Percentiles rank a stretch among this genome's conserved stretches.
Conservation (phyloP, 2,113 vertebrate species). For the Regulus satrapa region DNA sequence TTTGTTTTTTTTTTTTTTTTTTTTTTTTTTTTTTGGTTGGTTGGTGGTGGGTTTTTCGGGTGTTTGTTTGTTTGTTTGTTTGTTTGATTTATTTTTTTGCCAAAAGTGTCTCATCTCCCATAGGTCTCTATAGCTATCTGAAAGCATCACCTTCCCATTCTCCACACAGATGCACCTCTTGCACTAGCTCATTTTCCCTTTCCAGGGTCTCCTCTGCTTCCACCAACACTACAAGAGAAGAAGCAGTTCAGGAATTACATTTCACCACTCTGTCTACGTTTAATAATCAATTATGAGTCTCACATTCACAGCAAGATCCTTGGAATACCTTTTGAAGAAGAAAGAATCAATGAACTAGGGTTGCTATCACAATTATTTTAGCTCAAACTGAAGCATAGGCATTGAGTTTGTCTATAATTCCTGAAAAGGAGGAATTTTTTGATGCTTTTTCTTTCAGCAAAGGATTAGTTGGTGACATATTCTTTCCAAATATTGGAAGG, state of each 20-base stretch:
- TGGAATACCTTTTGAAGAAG: not conserved
- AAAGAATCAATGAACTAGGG: not conserved
- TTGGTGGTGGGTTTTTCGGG: not conserved
- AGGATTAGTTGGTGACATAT: not conserved
- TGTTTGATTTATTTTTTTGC: too few relatives aligned
- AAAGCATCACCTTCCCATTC: not conserved
- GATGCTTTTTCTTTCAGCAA: not conserved
- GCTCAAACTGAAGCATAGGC: not conserved
- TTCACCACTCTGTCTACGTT: not conserved
- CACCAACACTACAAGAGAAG: not conserved
- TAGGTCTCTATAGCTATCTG: not conserved
- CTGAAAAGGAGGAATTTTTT: not conserved
- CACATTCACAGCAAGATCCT: not conserved
- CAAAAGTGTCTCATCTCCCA: not conserved
- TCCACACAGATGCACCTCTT: not conserved
- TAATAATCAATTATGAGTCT: not conserved
- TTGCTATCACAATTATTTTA: not conserved
- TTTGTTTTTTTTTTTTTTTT: not conserved
- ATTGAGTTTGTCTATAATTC: not conserved
- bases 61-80: not conserved
- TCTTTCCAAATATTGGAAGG: not conserved
- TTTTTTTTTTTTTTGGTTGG: not conserved
- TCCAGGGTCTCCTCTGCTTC: not conserved
- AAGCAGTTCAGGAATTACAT: not conserved
- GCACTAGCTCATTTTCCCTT: not conserved